These are phyloP conservation scores for Regulus satrapa DNA, from an alignment of 2,113 vertebrate genomes.

Conservation along the genomic window DNA sequence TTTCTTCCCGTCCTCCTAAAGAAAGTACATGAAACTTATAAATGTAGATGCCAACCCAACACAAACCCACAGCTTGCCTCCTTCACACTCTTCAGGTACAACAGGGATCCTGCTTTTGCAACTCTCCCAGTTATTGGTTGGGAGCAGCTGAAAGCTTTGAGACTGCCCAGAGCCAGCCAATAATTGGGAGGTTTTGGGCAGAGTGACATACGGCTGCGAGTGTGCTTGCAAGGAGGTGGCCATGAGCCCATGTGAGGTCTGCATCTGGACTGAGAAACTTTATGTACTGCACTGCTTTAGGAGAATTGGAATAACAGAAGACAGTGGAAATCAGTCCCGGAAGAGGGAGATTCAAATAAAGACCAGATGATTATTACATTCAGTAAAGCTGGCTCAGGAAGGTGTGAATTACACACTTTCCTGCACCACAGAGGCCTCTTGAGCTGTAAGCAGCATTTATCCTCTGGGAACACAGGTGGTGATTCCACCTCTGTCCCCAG, in stretches of 20 bases:
- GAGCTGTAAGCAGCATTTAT: constrained; percentile 46
- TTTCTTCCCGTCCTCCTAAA: constrained; percentile 28
- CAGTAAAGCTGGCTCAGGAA: constrained; percentile 62
- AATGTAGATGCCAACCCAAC: constrained; percentile 21
- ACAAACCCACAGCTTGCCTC: constrained; percentile 33
- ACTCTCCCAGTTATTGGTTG: constrained; percentile 30
- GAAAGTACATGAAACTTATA: constrained; percentile 30
- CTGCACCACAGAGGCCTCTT: constrained; percentile 60
- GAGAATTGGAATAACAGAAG: constrained; percentile 61
- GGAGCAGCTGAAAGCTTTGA: constrained; percentile 14
- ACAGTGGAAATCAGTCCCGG: constrained; percentile 46
- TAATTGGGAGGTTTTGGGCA: constrained; percentile 34
- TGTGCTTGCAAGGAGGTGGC: constrained; percentile 33
- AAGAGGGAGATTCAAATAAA: constrained; percentile 50
- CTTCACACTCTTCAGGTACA: neutral
- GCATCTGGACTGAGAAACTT: constrained; percentile 37
- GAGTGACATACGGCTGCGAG: neutral
- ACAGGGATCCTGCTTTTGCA: neutral
- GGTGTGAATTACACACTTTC: constrained; percentile 68
- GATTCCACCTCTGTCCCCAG: constrained; percentile 67
- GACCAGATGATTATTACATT: constrained; percentile 59
- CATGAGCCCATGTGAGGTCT: constrained; percentile 44
- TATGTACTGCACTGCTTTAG: constrained; percentile 56
- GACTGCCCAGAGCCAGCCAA: constrained; percentile 21
- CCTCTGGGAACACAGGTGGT: constrained; percentile 65